Base-by-base conservation (phyloP, 1,140 invertebrate species). In the Conus betulinus region DNA sequence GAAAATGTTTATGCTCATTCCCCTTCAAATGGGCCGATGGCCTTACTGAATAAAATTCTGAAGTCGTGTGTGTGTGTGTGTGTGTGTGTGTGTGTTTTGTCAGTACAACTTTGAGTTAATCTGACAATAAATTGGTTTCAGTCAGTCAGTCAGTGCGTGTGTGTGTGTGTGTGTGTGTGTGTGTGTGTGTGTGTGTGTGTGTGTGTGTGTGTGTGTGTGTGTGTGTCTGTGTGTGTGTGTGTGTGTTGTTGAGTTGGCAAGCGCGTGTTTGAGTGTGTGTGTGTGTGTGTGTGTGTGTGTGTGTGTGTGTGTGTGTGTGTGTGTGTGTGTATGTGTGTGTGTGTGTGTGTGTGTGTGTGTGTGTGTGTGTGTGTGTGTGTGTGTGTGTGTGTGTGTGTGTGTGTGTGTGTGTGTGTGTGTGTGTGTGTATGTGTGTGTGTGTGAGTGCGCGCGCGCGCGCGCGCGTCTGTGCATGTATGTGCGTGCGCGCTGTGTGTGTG, bases 231-330 rank as follows among this genome's bases (percentile, higher is more conserved):
- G 74, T 11, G 74, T 11, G 23, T 78, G 74, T 78, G 23, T 78
- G n/a, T n/a, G n/a, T n/a, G n/a, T n/a, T n/a, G n/a, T n/a, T n/a
- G n/a, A n/a, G n/a, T n/a, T n/a, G n/a, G 74, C 25, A 27, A 8
- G 10, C 25, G 74, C 25, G 74, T n/a, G 23, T 78, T 20, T 78
- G 74, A n/a, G 74, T 78, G 39, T 39, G 39, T 39, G 39, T 78
- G 74, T 78, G 74, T 78, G 74, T 78, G 74, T 78, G 74, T 20
- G 74, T 20, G 15, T 78, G 74, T 78, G 74, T 78, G 74, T 78
- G 74, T 20, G 74, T 15, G 74, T 78, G n/a, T 25, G n/a, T 15
- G n/a, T 25, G 74, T 25, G 15, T 15, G 15, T 78, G 74, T 78
- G 74, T 25, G n/a, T 78, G 13, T 78, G 74, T 20, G 74, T 78